These are phyloP conservation scores for Actias luna DNA, from an alignment of 2,888 invertebrate genomes.

Conservation along the genomic window DNA sequence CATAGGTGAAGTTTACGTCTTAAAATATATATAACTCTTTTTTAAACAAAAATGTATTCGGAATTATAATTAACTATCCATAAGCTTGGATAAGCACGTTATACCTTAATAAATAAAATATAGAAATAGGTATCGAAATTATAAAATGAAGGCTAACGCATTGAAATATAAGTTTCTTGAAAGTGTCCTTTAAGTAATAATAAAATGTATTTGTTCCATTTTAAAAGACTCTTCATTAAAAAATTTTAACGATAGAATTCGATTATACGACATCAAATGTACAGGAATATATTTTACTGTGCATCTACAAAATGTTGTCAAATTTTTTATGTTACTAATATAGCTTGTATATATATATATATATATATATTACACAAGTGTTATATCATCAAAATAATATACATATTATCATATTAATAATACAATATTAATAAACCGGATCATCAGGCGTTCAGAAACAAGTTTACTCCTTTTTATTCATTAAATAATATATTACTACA, in stretches of 20 bases:
- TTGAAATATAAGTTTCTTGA: neutral
- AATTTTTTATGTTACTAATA: neutral
- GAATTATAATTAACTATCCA: too few relatives aligned
- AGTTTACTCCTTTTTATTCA: too few relatives aligned
- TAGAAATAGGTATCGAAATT: neutral
- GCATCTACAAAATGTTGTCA: neutral
- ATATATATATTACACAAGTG: neutral
- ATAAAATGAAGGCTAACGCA: neutral
- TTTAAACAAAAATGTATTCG: too few relatives aligned
- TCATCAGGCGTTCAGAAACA: too few relatives aligned
- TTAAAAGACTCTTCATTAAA: neutral
- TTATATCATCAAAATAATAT: neutral
- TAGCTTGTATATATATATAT: neutral
- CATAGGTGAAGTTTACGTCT: too few relatives aligned
- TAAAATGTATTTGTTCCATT: neutral
- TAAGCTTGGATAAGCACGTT: too few relatives aligned
- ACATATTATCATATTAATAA: too few relatives aligned
- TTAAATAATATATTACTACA: too few relatives aligned
- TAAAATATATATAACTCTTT: too few relatives aligned
- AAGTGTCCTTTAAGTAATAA: neutral
- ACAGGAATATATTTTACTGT: neutral
- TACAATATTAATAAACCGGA: too few relatives aligned
- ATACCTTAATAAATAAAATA: neutral
- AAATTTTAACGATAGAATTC: neutral
- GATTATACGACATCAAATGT: too few relatives aligned